Base-by-base conservation (phyloP, 2,888 invertebrate genomes). In the Cerceris rybyensis region DNA sequence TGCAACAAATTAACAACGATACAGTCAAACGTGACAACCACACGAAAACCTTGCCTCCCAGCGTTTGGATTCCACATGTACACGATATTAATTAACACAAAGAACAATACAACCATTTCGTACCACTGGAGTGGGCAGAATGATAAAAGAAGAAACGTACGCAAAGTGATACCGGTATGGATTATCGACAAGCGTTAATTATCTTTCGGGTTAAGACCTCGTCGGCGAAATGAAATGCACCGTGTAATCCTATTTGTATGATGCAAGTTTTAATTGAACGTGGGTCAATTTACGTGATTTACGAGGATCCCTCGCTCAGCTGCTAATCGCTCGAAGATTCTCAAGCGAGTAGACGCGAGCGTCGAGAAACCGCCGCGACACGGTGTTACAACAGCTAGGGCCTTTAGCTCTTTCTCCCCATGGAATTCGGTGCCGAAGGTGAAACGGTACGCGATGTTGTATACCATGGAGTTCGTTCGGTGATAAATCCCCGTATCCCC, bases 401-500 rank as follows among this genome's bases (percentile, higher is more conserved):
- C 28, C 4, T 28, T 4, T 28, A 28, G 28, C 28, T 28, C 28
- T 28, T 4, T 28, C 28, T 28, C 28, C 28, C 28, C 28, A 28
- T 28, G 28, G 28, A 28, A 28, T 46, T 11, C 46, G 46, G 46
- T 54, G 14, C 49, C 43, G 46, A 68, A 57, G 61, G 65, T 76
- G 70, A 70, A 60, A 75, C 58, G 66, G 63, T 46, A 46, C 65
- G 70, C 69, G 61, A 59, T 70, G 28, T 28, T 28, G 63, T 41
- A 74, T 64, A 60, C 69, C 64, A 17, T 46, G 59, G 73, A 52
- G n/a, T 72, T 72, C 9, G 55, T 13, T 16, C 54, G 75, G 77
- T 75, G 83, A 85, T 85, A 85, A 85, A 85, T 85, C 81, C 83
- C 64, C 39, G 70, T 77, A 80, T n/a, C n/a, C n/a, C 69, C 60